Conservation (phyloP, 2,888 invertebrate species). For the Periphyllus acericola region DNA sequence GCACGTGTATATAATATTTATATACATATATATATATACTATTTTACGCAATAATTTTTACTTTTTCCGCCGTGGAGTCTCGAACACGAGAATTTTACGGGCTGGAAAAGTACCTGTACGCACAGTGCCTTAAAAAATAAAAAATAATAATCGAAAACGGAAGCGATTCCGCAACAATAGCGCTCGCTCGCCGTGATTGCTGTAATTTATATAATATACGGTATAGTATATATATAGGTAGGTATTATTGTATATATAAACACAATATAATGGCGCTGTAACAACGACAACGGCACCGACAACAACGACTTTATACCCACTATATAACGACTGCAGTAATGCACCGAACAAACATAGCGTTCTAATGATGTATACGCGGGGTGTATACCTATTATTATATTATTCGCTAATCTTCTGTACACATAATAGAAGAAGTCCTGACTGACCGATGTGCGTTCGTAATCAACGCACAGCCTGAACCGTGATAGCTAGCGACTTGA, state of each 20-base stretch:
- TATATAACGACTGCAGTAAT: background rate
- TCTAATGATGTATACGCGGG: background rate
- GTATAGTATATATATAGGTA: background rate
- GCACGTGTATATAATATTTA: too few relatives aligned
- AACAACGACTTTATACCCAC: background rate
- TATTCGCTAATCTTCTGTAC: too few relatives aligned
- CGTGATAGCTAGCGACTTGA: too few relatives aligned
- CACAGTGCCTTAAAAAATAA: background rate
- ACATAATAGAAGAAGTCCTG: too few relatives aligned
- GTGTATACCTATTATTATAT: too few relatives aligned
- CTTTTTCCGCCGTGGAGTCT: slow-evolving; percentile 18
- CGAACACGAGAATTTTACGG: slow-evolving; percentile 34
- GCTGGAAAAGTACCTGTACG: slow-evolving; percentile 32
- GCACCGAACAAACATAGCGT: background rate
- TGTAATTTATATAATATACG: background rate
- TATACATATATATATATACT: background rate
- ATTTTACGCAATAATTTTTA: slow-evolving; percentile 52
- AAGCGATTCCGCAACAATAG: slow-evolving; percentile 9
- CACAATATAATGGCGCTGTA: background rate
- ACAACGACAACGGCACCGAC: background rate
- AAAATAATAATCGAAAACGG: slow-evolving; percentile 49
- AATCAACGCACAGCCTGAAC: too few relatives aligned
- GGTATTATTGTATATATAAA: too few relatives aligned
- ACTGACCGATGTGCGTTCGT: too few relatives aligned
- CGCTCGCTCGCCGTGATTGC: background rate